Evolutionary conservation across 2,888 invertebrate genomes (phyloP), one percentile per base, ranked within the genome.

Genomic region (Nomada ruficornis): DNA sequence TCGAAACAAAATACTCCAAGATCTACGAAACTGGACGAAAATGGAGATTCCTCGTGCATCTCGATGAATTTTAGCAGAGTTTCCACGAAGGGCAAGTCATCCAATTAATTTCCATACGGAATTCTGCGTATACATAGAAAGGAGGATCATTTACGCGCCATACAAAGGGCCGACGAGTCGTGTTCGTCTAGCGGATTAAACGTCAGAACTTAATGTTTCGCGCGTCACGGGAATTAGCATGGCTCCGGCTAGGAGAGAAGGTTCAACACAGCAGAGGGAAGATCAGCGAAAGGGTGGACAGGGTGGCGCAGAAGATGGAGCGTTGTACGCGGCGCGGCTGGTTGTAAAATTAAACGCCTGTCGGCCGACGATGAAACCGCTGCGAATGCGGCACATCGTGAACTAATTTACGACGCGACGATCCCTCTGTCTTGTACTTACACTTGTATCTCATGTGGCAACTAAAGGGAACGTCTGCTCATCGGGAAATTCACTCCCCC

Each of bases 271-370:
- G 77, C 70, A 55, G 60, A 63, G 80, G 63, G 50, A 57, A 57
- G 54, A 68, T 72, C 64, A 20, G 69, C 20, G 75, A 62, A 69
- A 63, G 65, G 72, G 60, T 60, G 74, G 65, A 47, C 50, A 68
- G 80, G 81, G 62, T 64, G 67, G 69, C 62, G 81, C 74, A 83
- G 78, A 82, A 86, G 80, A 83, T 82, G 72, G 84, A 80, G 85
- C 85, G 86, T 83, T 60, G 87, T 89, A 86, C 86, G 83, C 87
- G 90, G 89, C 90, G 90, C 89, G 91, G 90, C 89, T 89, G 91
- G 87, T 93, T 92, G 92, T 92, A 92, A 92, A 92, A 91, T 91
- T 92, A 91, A 93, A 92, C 89, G 92, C 91, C 90, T 91, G 93
- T 93, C 92, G 91, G 91, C 89, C 91, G 88, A 89, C 91, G 90